These are phyloP conservation scores for human DNA, from an alignment of 2,113 vertebrate species.

Conservation along the genomic window GRCh38 chr15:96113001-96113500, in stretches of 20 bases:
- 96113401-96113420: neutral
- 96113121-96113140: neutral
- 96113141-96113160: neutral
- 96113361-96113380: neutral
- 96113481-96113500: neutral
- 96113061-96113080: neutral
- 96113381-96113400: neutral
- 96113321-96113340: neutral
- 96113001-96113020: constrained; percentile 35
- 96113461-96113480: neutral
- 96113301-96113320: constrained; percentile 26
- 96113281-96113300: neutral
- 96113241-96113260: neutral
- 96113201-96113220: neutral
- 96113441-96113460: neutral
- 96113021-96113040: constrained; percentile 48
- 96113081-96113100: neutral
- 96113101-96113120: neutral
- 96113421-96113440: neutral
- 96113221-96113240: neutral
- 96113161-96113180: neutral
- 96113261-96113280: neutral
- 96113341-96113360: neutral
- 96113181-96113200: neutral
- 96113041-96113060: neutral